These are phyloP conservation scores for Ambastaia sidthimunki DNA, from an alignment of 2,797 vertebrate species.

Conservation along the genomic window DNA sequence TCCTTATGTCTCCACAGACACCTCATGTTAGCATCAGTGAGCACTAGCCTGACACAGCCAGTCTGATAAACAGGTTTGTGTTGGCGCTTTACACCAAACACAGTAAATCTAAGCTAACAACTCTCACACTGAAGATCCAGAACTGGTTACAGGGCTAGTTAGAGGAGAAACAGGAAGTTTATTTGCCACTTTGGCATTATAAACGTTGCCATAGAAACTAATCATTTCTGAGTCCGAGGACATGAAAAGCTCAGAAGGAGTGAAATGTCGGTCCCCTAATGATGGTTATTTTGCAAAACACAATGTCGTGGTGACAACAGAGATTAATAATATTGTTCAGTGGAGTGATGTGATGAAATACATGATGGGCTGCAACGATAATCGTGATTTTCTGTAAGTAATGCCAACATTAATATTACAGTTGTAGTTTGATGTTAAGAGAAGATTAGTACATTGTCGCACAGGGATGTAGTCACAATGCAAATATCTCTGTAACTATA, in stretches of 20 bases:
- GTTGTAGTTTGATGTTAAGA: neutral
- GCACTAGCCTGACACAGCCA: too few species aligned
- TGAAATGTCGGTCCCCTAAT: neutral
- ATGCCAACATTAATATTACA: neutral
- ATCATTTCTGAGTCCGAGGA: neutral
- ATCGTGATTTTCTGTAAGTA: neutral
- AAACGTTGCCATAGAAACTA: constrained; percentile 2
- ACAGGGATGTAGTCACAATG: too few species aligned
- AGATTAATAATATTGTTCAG: neutral
- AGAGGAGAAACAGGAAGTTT: neutral
- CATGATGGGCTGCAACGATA: neutral
- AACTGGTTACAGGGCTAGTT: neutral
- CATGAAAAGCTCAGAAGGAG: neutral
- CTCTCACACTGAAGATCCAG: constrained; percentile 9
- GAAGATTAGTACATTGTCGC: too few species aligned
- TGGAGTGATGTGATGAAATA: neutral
- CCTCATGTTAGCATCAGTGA: constrained; percentile 63
- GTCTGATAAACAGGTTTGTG: too few species aligned
- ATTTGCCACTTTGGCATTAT: neutral
- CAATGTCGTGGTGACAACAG: neutral
- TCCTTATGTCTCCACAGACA: constrained; percentile 66
- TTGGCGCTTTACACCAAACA: neutral
- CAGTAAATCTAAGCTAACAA: too few species aligned
- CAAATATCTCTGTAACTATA: too few species aligned
- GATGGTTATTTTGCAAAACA: neutral